Evolutionary conservation across 64 coral and sea anemone species (phyloP).

Genomic region (Dendronephthya gigantea): DNA sequence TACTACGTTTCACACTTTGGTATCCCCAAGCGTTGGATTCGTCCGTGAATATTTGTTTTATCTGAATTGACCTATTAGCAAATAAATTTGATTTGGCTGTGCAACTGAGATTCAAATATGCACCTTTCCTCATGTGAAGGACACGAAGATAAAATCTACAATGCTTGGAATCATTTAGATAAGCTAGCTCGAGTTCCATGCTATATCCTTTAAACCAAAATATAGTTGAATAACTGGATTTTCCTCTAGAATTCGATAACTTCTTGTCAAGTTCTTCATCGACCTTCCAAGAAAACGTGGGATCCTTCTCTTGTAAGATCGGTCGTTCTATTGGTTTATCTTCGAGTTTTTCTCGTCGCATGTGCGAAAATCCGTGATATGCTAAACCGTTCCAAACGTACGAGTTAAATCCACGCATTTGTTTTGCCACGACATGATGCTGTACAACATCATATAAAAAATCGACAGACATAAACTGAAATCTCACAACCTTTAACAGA

Average conservation of each 20-base stretch:
- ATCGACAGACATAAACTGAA: background rate
- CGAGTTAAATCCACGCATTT: background rate
- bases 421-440: background rate
- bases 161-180: background rate
- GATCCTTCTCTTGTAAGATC: background rate
- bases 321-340: background rate
- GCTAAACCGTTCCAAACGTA: background rate
- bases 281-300: background rate
- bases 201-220: background rate
- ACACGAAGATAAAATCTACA: background rate
- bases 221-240: background rate
- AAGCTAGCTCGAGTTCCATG: background rate
- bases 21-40: background rate
- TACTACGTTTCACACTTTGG: background rate
- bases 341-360: background rate
- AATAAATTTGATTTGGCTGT: background rate
- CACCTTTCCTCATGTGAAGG: background rate
- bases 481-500: background rate
- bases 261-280: background rate
- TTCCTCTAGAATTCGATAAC: background rate
- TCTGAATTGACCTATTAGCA: background rate
- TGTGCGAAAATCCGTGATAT: background rate
- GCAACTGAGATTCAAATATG: background rate
- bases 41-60: background rate
- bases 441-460: background rate